Percentiles rank a stretch among this genome's conserved stretches.
phyloP scores from a whole-genome alignment of 1,140 invertebrate species.

The Tetraneura akinire region DNA sequence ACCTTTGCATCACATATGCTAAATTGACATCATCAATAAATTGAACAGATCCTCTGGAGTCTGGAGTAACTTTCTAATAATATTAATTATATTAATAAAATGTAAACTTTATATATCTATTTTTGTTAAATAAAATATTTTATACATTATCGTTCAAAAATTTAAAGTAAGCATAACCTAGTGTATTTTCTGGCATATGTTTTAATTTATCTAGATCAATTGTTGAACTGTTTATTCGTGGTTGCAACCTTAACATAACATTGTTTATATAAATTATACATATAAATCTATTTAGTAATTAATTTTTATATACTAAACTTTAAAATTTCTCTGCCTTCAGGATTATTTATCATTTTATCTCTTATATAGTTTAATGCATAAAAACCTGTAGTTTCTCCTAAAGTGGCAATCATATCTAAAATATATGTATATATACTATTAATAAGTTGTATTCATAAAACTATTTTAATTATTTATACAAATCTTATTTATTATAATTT shows the following conservation, averaged over 20 bases:
- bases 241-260: slow-evolving; percentile 66
- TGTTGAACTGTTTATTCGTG: slow-evolving; percentile 82
- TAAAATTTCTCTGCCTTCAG: slow-evolving; percentile 75
- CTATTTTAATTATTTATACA: too few relatives aligned
- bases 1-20: slow-evolving; percentile 92
- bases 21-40: slow-evolving; percentile 90
- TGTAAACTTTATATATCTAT: neutral
- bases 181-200: slow-evolving; percentile 73
- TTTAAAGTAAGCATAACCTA: slow-evolving; percentile 81
- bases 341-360: slow-evolving; percentile 67
- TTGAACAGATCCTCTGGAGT: slow-evolving; percentile 82
- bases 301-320: slow-evolving; percentile 53
- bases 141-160: slow-evolving; percentile 80
- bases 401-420: slow-evolving; percentile 87
- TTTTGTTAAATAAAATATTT: slow-evolving; percentile 46
- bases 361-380: slow-evolving; percentile 70
- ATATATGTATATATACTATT: slow-evolving; percentile 25
- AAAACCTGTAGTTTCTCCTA: slow-evolving; percentile 86
- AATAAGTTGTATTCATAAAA: neutral
- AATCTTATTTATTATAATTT: too few relatives aligned
- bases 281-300: too few relatives aligned
- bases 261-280: slow-evolving; percentile 9
- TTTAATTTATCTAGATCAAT: slow-evolving; percentile 75
- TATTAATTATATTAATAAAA: slow-evolving; percentile 60
- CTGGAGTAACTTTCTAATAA: slow-evolving; percentile 84